These are phyloP conservation scores for Eunapius fragilis DNA, from an alignment of 37 sponge, comb jelly and placozoan species.

Conservation along the genomic window DNA sequence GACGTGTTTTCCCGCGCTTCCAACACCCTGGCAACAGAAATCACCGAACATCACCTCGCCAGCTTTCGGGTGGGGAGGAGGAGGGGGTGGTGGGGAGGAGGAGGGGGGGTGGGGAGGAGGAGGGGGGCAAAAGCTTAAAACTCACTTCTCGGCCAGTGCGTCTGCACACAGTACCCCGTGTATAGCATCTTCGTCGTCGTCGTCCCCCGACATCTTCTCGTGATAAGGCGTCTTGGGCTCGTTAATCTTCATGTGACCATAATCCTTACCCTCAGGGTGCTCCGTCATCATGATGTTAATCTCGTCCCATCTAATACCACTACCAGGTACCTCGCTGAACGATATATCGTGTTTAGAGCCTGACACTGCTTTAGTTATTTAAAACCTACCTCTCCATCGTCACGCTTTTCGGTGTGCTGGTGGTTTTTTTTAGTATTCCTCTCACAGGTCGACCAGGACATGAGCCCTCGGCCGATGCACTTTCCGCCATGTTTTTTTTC, in stretches of 20 bases:
- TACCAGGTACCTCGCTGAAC: constrained; percentile 3
- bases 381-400: neutral
- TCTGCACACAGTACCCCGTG: neutral
- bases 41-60: too few species aligned
- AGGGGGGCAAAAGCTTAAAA: neutral
- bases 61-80: too few species aligned
- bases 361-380: neutral
- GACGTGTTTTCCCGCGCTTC: neutral
- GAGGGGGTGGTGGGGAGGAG: too few species aligned
- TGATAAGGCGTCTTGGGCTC: constrained; percentile 97
- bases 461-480: neutral
- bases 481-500: neutral
- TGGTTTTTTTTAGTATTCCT: neutral
- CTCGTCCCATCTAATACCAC: constrained; percentile 95
- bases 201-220: constrained; percentile 13
- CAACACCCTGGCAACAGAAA: constrained; percentile 3
- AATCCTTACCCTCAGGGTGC: constrained; percentile 94
- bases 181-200: neutral
- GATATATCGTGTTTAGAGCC: too few species aligned
- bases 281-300: constrained; percentile 95
- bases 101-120: too few species aligned
- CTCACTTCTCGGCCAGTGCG: neutral
- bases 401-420: neutral
- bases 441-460: neutral
- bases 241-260: constrained; percentile 99